These are phyloP conservation scores for Diloba caeruleocephala DNA, from an alignment of 2,888 invertebrate species.

Conservation along the genomic window DNA sequence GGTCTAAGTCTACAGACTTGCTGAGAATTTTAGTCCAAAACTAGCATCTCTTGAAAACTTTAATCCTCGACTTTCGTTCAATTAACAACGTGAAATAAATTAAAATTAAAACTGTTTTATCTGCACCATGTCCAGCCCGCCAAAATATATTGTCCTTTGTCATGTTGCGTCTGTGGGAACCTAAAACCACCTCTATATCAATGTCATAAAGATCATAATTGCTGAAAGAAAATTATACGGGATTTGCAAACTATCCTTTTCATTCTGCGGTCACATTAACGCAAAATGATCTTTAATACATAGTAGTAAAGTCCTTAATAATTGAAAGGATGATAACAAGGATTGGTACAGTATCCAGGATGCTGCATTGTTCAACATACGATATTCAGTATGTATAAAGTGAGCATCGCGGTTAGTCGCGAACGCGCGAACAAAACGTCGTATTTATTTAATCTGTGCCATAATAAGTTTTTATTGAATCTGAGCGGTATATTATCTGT, in stretches of 20 bases:
- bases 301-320: neutral
- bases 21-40: no score
- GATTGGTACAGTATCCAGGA: slow-evolving; percentile 43
- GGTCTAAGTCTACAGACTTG: no score
- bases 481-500: slow-evolving; percentile 22
- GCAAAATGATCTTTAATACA: slow-evolving; percentile 6
- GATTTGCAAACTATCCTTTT: slow-evolving; percentile 17
- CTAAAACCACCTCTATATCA: slow-evolving; percentile 5
- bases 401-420: slow-evolving; percentile 36
- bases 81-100: slow-evolving; percentile 30
- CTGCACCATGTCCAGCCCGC: slow-evolving; percentile 39
- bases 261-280: slow-evolving; percentile 4
- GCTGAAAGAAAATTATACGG: slow-evolving; percentile 4
- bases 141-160: slow-evolving; percentile 46
- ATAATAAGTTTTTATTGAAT: slow-evolving; percentile 1
- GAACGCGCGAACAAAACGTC: slow-evolving; percentile 25
- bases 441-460: slow-evolving; percentile 20
- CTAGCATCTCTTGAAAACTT: neutral
- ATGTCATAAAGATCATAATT: slow-evolving; percentile 11
- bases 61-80: slow-evolving; percentile 10
- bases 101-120: slow-evolving; percentile 36
- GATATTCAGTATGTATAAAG: slow-evolving; percentile 53
- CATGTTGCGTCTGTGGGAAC: neutral
- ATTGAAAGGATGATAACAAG: neutral
- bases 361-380: slow-evolving; percentile 55